A percentile compares a stretch with the other conserved stretches of the same genome.
phyloP scores from a whole-genome alignment of 2,797 vertebrate species.

The Presbytis comata region DNA sequence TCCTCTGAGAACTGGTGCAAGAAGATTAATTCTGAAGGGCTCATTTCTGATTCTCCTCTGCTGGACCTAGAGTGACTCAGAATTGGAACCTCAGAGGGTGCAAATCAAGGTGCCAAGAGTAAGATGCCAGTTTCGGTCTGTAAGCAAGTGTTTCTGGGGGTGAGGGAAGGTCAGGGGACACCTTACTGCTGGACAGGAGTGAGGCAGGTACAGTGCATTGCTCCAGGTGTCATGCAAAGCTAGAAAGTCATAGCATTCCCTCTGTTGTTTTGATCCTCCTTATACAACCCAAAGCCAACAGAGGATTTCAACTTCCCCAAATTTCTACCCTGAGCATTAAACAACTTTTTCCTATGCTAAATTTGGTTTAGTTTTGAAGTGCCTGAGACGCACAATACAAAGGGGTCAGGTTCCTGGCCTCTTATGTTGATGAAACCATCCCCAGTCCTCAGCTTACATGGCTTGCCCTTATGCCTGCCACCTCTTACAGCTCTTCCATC shows the following conservation, averaged over 20 bases:
- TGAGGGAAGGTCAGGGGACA: background rate
- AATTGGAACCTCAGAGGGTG: background rate
- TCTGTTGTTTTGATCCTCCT: background rate
- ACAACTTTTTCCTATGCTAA: conserved; percentile 24
- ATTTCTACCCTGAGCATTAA: conserved; percentile 37
- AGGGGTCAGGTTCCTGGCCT: background rate
- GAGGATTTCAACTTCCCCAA: background rate
- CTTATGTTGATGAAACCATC: background rate
- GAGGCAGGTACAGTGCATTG: background rate
- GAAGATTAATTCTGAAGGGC: background rate
- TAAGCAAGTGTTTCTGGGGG: background rate
- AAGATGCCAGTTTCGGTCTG: background rate
- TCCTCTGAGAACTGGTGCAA: background rate
- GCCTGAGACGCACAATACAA: conserved; percentile 1
- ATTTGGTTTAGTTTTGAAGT: conserved; percentile 44
- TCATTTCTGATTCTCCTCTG: background rate
- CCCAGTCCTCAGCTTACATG: background rate
- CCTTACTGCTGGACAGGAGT: background rate
- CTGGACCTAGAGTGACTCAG: background rate
- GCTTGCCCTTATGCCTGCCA: background rate
- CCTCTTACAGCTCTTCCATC: background rate
- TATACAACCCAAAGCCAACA: background rate
- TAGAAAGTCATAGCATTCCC: background rate
- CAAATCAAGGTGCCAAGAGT: background rate
- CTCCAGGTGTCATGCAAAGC: background rate